Percentiles rank a stretch among this genome's conserved stretches.
phyloP scores from a whole-genome alignment of 2,797 vertebrate genomes.

The Eupleurogrammus muticus region DNA sequence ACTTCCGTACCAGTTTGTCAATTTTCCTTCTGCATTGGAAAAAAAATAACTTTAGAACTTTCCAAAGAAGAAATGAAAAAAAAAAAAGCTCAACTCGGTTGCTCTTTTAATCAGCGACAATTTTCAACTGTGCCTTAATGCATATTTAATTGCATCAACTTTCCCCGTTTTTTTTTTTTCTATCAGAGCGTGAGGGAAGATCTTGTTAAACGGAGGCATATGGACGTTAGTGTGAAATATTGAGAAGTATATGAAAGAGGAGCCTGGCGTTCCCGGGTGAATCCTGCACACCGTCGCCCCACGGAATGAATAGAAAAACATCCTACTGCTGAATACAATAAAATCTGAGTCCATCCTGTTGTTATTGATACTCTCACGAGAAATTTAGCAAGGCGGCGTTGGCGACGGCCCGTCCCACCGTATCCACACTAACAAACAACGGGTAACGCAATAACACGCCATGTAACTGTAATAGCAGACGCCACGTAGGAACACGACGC shows the following conservation, averaged over 20 bases:
- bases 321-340: conserved; percentile 53
- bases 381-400: conserved; percentile 56
- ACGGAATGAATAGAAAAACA: conserved; percentile 61
- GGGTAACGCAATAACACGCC: conserved; percentile 52
- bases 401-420: conserved; percentile 41
- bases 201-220: conserved; percentile 68
- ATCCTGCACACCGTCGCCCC: conserved; percentile 51
- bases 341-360: conserved; percentile 55
- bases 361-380: conserved; percentile 62
- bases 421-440: conserved; percentile 68
- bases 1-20: too few species aligned
- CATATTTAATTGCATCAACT: conserved; percentile 74
- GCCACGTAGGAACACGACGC: conserved; percentile 25
- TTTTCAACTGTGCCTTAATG: conserved; percentile 69
- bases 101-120: conserved; percentile 75
- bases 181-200: conserved; percentile 63
- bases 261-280: conserved; percentile 52
- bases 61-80: conserved; percentile 44
- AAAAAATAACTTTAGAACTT: conserved; percentile 55
- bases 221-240: conserved; percentile 68
- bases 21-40: too few species aligned
- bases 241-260: conserved; percentile 63
- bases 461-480: conserved; percentile 51
- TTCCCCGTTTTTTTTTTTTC: conserved; percentile 39
- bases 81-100: conserved; percentile 47